Conservation (phyloP, 2,888 invertebrate genomes). For the Amphipoea oculea region DNA sequence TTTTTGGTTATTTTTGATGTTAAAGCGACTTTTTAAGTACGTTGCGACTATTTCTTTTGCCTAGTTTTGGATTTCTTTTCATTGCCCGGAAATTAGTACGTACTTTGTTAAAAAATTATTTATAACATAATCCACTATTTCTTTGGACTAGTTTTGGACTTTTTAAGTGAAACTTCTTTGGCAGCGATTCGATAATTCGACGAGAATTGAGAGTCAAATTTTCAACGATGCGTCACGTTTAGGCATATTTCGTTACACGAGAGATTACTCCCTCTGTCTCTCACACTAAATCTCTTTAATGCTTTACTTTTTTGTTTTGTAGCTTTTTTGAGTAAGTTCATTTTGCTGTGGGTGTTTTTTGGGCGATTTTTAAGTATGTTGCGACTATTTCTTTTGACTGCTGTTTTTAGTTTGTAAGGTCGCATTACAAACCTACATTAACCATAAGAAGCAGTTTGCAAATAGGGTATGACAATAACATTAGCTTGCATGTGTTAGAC, state of each 20-base stretch:
- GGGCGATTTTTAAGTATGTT: not conserved
- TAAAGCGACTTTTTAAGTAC: slow-evolving; percentile 19
- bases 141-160: not conserved
- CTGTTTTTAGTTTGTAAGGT: not conserved
- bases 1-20: slow-evolving; percentile 21
- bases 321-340: slow-evolving; percentile 32
- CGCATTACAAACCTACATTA: not conserved
- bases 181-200: not conserved
- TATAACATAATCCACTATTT: slow-evolving; percentile 2
- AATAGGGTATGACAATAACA: not conserved
- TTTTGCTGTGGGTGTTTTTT: slow-evolving; percentile 44
- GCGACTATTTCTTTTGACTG: not conserved
- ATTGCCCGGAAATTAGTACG: not conserved
- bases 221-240: too few species aligned
- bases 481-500: not conserved
- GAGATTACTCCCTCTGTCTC: not conserved
- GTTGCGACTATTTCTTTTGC: slow-evolving; percentile 13
- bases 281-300: too few species aligned
- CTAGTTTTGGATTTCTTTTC: not conserved
- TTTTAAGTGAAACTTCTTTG: not conserved
- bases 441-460: not conserved
- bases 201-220: too few species aligned
- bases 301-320: slow-evolving; percentile 16
- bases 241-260: too few species aligned
- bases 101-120: not conserved